Conservation (phyloP, 2,888 invertebrate species). For the Melinaea menophilus region DNA sequence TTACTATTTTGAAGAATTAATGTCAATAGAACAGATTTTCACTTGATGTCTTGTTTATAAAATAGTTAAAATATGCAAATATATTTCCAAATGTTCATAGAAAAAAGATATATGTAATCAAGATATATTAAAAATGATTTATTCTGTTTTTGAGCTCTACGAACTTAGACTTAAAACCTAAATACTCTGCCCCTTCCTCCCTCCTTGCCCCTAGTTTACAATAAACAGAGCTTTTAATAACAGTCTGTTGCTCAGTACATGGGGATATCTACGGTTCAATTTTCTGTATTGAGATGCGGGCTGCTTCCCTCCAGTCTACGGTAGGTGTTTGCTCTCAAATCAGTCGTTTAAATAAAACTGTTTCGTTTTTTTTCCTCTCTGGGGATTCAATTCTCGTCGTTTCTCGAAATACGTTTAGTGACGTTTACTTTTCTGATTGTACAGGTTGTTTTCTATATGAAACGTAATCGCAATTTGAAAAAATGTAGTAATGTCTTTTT, state of each 20-base stretch:
- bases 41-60: too few species aligned
- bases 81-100: too few species aligned
- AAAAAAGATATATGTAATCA: too few species aligned
- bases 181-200: too few species aligned
- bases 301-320: conserved; percentile 42
- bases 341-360: conserved; percentile 71
- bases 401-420: conserved; percentile 54
- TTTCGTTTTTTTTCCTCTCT: conserved; percentile 58
- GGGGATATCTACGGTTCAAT: conserved; percentile 14
- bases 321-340: conserved; percentile 69
- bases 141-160: too few species aligned
- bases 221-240: not conserved
- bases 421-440: conserved; percentile 54
- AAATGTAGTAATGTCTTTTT: conserved; percentile 11
- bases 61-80: too few species aligned
- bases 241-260: conserved; percentile 8
- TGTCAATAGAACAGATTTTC: too few species aligned
- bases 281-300: conserved; percentile 55
- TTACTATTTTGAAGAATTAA: too few species aligned
- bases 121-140: too few species aligned
- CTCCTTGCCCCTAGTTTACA: not conserved
- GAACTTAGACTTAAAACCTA: too few species aligned
- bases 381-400: conserved; percentile 60
- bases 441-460: conserved; percentile 21
- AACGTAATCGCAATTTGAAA: conserved; percentile 20